These are phyloP conservation scores for Himalopsyche tibetana DNA, from an alignment of 2,888 invertebrate genomes.

Conservation along the genomic window DNA sequence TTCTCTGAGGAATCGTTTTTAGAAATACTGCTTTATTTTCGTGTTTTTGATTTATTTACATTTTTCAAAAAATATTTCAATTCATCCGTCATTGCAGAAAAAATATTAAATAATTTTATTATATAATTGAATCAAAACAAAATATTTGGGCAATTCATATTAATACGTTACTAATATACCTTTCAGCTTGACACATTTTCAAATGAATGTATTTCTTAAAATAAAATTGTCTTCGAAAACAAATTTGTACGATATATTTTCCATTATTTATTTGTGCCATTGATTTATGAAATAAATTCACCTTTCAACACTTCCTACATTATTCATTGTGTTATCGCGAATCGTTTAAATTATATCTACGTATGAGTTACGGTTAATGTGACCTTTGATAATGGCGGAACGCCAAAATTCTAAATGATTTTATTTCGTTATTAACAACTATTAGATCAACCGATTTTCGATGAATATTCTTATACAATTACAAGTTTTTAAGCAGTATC, in stretches of 20 bases:
- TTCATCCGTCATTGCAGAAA: too few species aligned
- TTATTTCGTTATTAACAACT: neutral
- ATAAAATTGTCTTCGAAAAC: neutral
- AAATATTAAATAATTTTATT: neutral
- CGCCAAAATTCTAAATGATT: neutral
- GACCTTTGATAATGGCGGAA: neutral
- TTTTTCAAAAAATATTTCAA: too few species aligned
- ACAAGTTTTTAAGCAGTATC: too few species aligned
- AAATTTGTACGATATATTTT: neutral
- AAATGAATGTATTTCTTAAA: neutral
- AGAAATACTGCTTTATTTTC: too few species aligned
- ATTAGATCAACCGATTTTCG: neutral
- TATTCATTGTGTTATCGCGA: neutral
- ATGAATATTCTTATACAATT: neutral
- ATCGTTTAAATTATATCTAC: slow-evolving; percentile 7
- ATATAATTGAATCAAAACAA: neutral
- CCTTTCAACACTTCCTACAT: neutral
- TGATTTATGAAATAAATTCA: slow-evolving; percentile 8
- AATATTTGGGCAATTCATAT: neutral
- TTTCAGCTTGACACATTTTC: neutral
- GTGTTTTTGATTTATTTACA: too few species aligned
- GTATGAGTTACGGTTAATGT: slow-evolving; percentile 1
- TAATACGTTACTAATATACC: slow-evolving; percentile 2
- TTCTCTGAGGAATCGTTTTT: too few species aligned
- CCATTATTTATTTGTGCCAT: neutral